These are phyloP conservation scores for human (Homo sapiens) DNA, from an alignment of 2,113 vertebrate species.

Conservation along the genomic window GRCh38 chr16:22402501-22403000, in stretches of 20 bases:
- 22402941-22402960: background rate
- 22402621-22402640: constrained; percentile 6
- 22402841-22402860: background rate
- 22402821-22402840: background rate
- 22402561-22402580: background rate
- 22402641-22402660: background rate
- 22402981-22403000: background rate
- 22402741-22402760: constrained; percentile 90
- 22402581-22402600: constrained; percentile 12
- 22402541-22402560: background rate
- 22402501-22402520: background rate
- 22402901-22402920: background rate
- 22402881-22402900: background rate
- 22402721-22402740: constrained; percentile 92
- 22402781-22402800: constrained; percentile 4
- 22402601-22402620: background rate
- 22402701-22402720: constrained; percentile 91
- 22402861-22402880: background rate
- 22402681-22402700: constrained; percentile 86
- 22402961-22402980: background rate
- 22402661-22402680: constrained; percentile 60
- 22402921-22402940: background rate
- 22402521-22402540: background rate
- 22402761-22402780: constrained; percentile 90
- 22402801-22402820: background rate